Base-by-base conservation (phyloP, 2,888 invertebrate species). In the Ophion ventricosus region DNA sequence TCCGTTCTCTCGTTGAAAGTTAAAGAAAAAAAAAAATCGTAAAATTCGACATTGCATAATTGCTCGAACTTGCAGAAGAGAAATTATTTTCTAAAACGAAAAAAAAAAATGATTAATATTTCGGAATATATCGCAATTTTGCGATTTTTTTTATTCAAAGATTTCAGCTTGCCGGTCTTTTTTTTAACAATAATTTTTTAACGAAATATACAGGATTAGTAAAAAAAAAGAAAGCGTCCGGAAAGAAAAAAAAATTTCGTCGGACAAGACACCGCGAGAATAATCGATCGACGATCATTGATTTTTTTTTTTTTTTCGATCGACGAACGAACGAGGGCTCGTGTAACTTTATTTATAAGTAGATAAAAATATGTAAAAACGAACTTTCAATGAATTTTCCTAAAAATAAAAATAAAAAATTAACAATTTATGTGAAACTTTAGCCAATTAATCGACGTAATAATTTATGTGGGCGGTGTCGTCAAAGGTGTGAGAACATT, bases 251-350 rank as follows among this genome's bases (percentile, higher is more conserved):
- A 17, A 49, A 49, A 17, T 49, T 49, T 14, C 17, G 49, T 49
- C 17, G 2, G 17, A 14, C 49, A 49, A 49, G 49, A 17, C 0
- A 17, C 14, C 3, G 49, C 14, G 17, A 49, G 49, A 49, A 49
- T 49, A 49, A 49, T 17, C 49, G 3, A 49, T 49, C 49, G 49
- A 49, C 49, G 14, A 49, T 49, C 49, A 17, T 2, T 14, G 14
- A 49, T 40, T 49, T 20, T 35, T 56, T 63, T 67, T 17, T 56
- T 67, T 17, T n/a, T 14, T 25, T 61, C 8, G 17, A 43, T 63
- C 17, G 26, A 25, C 54, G 20, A 4, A 49, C 67, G 49, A 67
- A 72, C 25, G 72, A 59, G 72, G 72, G 59, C 72, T 72, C 57
- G 35, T 35, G 14, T 8, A 10, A 35, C 29, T 26, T 26, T 26